phyloP scores from a whole-genome alignment of 2,797 vertebrate species.

The Myotis daubentonii region DNA sequence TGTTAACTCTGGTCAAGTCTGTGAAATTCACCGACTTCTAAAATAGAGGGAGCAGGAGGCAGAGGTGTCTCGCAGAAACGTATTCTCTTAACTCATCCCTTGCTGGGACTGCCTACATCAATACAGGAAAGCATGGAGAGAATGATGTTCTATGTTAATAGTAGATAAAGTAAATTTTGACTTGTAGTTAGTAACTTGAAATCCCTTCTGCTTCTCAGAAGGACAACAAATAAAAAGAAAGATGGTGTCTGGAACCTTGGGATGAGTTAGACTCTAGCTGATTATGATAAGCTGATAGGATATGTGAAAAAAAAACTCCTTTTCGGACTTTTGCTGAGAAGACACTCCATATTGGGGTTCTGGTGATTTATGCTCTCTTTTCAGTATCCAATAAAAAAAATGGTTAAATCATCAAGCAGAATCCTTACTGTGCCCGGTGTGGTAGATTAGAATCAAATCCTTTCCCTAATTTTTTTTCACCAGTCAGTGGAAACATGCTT shows the following conservation, averaged over 20 bases:
- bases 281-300: neutral
- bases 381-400: neutral
- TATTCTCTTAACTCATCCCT: neutral
- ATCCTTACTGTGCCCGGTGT: neutral
- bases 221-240: neutral
- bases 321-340: neutral
- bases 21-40: neutral
- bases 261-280: neutral
- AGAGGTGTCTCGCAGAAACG: neutral
- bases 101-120: neutral
- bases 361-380: neutral
- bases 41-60: neutral
- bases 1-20: neutral
- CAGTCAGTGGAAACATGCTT: neutral
- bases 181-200: neutral
- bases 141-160: neutral
- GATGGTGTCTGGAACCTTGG: neutral
- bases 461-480: neutral
- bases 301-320: neutral
- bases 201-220: neutral
- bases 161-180: neutral
- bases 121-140: neutral
- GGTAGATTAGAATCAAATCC: neutral
- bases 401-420: neutral
- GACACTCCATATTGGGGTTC: neutral